Evolutionary conservation across 2,888 invertebrate species (phyloP).

Genomic region (Pseudococcus viburni): DNA sequence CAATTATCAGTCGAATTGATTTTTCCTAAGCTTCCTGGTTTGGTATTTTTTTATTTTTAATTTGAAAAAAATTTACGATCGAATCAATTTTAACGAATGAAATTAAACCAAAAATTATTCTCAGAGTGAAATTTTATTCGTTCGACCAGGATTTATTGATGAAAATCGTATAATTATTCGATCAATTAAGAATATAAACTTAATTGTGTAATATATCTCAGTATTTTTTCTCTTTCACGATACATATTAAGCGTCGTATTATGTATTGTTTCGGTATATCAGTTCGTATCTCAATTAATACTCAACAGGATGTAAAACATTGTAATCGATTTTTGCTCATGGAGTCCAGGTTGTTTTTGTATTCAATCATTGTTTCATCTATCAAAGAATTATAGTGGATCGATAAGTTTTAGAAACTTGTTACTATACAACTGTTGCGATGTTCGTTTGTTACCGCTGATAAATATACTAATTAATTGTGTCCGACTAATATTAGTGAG

Average conservation of each 20-base stretch:
- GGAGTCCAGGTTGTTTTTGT: neutral
- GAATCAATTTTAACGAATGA: too few relatives aligned
- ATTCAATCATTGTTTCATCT: constrained; percentile 43
- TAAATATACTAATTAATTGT: constrained; percentile 60
- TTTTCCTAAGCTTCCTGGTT: too few relatives aligned
- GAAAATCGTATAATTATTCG: too few relatives aligned
- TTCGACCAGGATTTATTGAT: too few relatives aligned
- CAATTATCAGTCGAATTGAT: too few relatives aligned
- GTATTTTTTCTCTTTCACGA: neutral
- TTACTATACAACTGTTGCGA: constrained; percentile 26
- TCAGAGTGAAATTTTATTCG: too few relatives aligned
- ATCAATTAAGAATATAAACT: neutral
- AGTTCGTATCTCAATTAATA: constrained; percentile 38
- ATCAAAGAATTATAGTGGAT: constrained; percentile 18
- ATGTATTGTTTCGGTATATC: neutral
- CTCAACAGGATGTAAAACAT: constrained; percentile 52
- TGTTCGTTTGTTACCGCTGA: constrained; percentile 40
- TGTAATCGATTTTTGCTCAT: constrained; percentile 15
- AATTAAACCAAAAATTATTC: too few relatives aligned
- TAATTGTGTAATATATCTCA: neutral
- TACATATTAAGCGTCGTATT: neutral
- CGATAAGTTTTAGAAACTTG: constrained; percentile 54
- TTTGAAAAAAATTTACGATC: too few relatives aligned
- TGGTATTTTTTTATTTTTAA: too few relatives aligned
- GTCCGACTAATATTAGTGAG: constrained; percentile 61